These are phyloP conservation scores for Scaptomyza cyrtandrae DNA, from an alignment of 2,888 invertebrate species.

Conservation along the genomic window DNA sequence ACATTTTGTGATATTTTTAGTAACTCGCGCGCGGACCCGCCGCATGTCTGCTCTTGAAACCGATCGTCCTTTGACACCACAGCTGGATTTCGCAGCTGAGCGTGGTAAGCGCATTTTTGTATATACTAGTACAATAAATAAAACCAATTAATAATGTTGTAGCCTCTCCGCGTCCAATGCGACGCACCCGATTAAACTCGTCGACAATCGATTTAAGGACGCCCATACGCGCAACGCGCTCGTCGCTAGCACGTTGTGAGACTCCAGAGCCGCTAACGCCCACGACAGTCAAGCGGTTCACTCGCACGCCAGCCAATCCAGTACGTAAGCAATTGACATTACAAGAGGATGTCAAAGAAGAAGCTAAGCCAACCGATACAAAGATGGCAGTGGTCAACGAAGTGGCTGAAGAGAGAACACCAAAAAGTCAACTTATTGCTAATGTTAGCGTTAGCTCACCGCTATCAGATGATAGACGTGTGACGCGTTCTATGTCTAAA, in stretches of 20 bases:
- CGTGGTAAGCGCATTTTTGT: slow-evolving; percentile 40
- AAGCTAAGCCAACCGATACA: background rate
- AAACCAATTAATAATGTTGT: slow-evolving; percentile 4
- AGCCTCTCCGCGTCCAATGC: slow-evolving; percentile 62
- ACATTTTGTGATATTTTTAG: slow-evolving; percentile 16
- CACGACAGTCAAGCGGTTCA: slow-evolving; percentile 38
- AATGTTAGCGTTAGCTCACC: background rate
- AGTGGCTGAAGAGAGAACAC: background rate
- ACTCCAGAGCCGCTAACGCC: slow-evolving; percentile 54
- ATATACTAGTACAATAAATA: background rate
- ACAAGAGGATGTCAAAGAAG: slow-evolving; percentile 47
- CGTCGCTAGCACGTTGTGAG: slow-evolving; percentile 47
- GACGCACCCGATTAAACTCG: slow-evolving; percentile 67
- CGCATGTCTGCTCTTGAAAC: slow-evolving; percentile 54
- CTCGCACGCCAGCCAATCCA: slow-evolving; percentile 42
- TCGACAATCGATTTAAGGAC: slow-evolving; percentile 58
- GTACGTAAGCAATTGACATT: slow-evolving; percentile 47
- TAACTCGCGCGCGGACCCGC: slow-evolving; percentile 61
- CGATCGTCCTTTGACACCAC: slow-evolving; percentile 57
- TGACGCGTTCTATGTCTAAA: slow-evolving; percentile 72
- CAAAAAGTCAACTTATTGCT: too few species aligned
- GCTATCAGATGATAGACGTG: slow-evolving; percentile 37
- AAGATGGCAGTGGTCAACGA: slow-evolving; percentile 3
- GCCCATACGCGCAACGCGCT: slow-evolving; percentile 65
- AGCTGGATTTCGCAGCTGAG: slow-evolving; percentile 46